Conservation (phyloP, 2,113 vertebrate species). For the Falco punctatus region DNA sequence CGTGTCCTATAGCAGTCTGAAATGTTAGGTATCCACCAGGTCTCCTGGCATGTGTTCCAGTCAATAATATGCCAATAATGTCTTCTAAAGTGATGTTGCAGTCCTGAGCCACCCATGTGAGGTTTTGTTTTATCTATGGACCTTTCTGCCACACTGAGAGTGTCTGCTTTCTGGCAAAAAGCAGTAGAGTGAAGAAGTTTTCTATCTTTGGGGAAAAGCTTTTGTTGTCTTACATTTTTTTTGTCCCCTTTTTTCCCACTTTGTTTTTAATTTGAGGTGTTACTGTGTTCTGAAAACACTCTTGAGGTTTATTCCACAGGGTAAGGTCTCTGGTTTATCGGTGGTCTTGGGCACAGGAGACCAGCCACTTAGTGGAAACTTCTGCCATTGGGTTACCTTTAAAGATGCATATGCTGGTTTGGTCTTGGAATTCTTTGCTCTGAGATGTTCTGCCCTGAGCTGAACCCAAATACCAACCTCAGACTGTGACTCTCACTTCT, state of each 20-base stretch:
- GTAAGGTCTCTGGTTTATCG: neutral
- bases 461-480: rapidly evolving
- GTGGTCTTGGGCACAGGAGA: neutral
- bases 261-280: neutral
- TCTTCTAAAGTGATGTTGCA: neutral
- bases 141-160: neutral
- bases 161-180: neutral
- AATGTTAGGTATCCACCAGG: neutral
- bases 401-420: neutral
- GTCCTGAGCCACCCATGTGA: neutral
- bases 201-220: neutral
- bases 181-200: neutral
- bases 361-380: neutral
- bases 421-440: neutral
- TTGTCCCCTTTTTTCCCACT: neutral
- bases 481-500: neutral
- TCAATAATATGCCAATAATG: rapidly evolving
- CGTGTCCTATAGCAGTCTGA: neutral
- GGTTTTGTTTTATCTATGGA: neutral
- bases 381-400: neutral
- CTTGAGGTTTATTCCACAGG: neutral
- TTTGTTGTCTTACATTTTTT: neutral
- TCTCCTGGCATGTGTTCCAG: neutral
- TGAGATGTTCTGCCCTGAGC: neutral
- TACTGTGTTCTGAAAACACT: neutral